Conservation (phyloP, 2,797 vertebrate genomes). For the Bovichtus variegatus region DNA sequence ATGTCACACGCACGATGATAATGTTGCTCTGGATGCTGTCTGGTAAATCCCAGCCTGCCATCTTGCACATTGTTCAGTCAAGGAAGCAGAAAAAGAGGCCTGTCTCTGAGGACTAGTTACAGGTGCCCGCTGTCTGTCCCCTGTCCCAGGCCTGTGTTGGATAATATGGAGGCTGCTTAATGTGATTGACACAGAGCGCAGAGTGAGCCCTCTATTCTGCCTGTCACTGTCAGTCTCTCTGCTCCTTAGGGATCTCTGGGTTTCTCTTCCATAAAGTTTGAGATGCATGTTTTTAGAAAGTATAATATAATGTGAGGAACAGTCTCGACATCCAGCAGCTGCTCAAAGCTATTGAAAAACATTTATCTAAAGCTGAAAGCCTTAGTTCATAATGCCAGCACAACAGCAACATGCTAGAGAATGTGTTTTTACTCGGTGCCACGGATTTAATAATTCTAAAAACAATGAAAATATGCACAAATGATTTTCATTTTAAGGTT, state of each 20-base stretch:
- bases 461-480: neutral
- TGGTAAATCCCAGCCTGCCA: constrained; percentile 19
- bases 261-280: constrained; percentile 36
- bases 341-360: neutral
- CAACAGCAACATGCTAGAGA: neutral
- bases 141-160: constrained; percentile 48
- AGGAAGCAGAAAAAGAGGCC: constrained; percentile 30
- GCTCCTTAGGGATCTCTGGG: constrained; percentile 52
- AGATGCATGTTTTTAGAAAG: constrained; percentile 36
- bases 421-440: neutral
- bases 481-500: neutral
- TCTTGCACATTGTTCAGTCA: constrained; percentile 14
- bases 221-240: constrained; percentile 60
- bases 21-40: neutral
- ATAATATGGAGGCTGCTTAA: constrained; percentile 64
- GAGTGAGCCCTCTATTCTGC: constrained; percentile 54
- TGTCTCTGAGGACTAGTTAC: constrained; percentile 54
- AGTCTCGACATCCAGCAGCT: neutral
- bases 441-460: neutral
- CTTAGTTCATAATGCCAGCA: neutral
- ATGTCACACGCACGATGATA: neutral
- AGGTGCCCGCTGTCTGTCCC: constrained; percentile 51
- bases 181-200: constrained; percentile 71
- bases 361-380: neutral
- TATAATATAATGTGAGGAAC: neutral